These are phyloP conservation scores for Pao palembangensis DNA, from an alignment of 2,113 vertebrate species.

Conservation along the genomic window DNA sequence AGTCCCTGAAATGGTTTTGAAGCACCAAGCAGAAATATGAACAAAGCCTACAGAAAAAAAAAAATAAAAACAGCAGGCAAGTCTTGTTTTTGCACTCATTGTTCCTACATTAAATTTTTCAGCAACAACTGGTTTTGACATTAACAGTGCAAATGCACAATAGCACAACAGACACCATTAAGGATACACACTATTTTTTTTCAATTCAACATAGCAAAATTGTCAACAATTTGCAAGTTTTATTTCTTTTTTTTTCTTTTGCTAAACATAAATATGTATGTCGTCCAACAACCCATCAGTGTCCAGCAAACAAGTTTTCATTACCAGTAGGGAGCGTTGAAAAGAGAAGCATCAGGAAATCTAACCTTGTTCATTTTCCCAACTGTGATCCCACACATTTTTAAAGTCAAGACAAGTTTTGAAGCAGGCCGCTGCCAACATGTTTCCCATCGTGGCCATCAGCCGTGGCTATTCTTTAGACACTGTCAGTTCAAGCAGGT, in stretches of 20 bases:
- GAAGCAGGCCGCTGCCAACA: conserved; percentile 42
- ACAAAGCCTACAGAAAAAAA: background rate
- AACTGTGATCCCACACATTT: conserved; percentile 44
- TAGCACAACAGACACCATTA: conserved; percentile 70
- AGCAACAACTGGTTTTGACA: conserved; percentile 56
- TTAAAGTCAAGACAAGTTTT: conserved; percentile 36
- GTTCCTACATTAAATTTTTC: conserved; percentile 59
- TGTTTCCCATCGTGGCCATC: conserved; percentile 43
- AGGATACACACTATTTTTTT: conserved; percentile 55
- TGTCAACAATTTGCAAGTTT: conserved; percentile 62
- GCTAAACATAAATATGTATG: conserved; percentile 49
- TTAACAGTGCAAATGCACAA: conserved; percentile 71
- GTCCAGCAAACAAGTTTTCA: conserved; percentile 34
- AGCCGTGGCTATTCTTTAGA: conserved; percentile 24
- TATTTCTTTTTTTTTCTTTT: conserved; percentile 37
- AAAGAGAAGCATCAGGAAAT: conserved; percentile 34
- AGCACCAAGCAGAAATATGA: background rate
- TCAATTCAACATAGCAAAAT: conserved; percentile 66
- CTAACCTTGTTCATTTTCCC: conserved; percentile 42
- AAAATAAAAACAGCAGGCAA: conserved; percentile 30
- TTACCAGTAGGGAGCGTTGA: conserved; percentile 35
- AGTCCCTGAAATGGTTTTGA: background rate
- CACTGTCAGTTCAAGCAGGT: conserved; percentile 36
- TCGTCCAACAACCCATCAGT: conserved; percentile 35
- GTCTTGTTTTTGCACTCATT: conserved; percentile 51